Evolutionary conservation across 2,888 invertebrate species (phyloP).

Genomic region (Schrankia costaestrigalis): DNA sequence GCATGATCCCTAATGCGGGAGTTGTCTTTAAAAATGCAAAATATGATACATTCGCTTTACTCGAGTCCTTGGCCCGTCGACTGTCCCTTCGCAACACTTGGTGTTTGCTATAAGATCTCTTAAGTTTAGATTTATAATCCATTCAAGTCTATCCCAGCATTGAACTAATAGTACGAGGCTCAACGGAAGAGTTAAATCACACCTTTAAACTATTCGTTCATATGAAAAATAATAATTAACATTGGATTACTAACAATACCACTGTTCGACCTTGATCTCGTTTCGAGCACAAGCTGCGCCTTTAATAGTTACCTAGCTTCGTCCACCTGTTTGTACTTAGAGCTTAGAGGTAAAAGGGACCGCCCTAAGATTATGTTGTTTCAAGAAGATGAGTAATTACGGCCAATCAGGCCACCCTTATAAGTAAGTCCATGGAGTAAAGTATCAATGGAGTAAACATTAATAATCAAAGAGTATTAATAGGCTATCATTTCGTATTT

Average conservation of each 20-base stretch:
- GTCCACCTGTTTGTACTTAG: slow-evolving; percentile 51
- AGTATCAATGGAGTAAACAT: slow-evolving; percentile 25
- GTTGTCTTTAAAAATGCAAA: slow-evolving; percentile 49
- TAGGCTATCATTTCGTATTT: slow-evolving; percentile 27
- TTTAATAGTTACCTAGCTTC: no score
- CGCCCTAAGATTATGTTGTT: slow-evolving; percentile 26
- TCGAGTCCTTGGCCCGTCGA: slow-evolving; percentile 57
- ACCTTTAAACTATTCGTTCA: slow-evolving; percentile 32
- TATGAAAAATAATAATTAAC: slow-evolving; percentile 62
- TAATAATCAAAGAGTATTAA: slow-evolving; percentile 25
- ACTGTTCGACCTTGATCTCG: slow-evolving; percentile 65
- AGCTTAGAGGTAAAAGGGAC: slow-evolving; percentile 40
- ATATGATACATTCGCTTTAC: slow-evolving; percentile 48
- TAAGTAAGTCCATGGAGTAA: no score
- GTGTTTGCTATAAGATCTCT: slow-evolving; percentile 27
- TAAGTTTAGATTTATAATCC: no score
- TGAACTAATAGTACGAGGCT: no score
- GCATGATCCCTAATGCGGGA: no score
- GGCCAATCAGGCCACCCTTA: no score
- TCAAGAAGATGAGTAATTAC: slow-evolving; percentile 30
- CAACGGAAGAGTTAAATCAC: no score
- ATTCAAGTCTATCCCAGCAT: no score
- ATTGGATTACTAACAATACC: slow-evolving; percentile 59
- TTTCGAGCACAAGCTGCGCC: slow-evolving; percentile 42
- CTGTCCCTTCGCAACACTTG: slow-evolving; percentile 56